These are phyloP conservation scores for Drosophila nikananu DNA, from an alignment of 1,140 invertebrate species.

Conservation along the genomic window DNA sequence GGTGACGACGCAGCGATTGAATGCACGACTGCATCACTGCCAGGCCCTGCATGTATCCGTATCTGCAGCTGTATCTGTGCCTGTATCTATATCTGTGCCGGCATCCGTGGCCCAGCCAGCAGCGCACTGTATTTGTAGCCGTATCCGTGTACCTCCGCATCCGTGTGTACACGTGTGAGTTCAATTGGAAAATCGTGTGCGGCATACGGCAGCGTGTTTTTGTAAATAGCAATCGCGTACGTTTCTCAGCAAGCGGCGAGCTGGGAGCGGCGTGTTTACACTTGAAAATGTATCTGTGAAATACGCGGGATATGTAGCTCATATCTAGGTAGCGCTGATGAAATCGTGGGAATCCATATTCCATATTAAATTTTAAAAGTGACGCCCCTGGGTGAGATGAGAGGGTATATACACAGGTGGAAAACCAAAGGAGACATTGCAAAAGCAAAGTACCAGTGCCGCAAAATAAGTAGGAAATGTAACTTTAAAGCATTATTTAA, in stretches of 20 bases:
- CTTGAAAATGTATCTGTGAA: slow-evolving; percentile 46
- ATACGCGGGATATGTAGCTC: slow-evolving; percentile 33
- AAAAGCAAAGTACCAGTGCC: not conserved
- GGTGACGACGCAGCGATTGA: slow-evolving; percentile 85
- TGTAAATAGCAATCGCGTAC: slow-evolving; percentile 57
- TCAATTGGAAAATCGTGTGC: slow-evolving; percentile 85
- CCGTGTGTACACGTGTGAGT: slow-evolving; percentile 77
- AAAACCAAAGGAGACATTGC: not conserved
- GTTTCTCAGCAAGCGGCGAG: slow-evolving; percentile 49
- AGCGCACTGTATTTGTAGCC: slow-evolving; percentile 12
- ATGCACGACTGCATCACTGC: slow-evolving; percentile 84
- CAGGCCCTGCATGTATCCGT: slow-evolving; percentile 41
- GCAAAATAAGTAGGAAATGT: too few species aligned
- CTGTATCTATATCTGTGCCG: slow-evolving; percentile 11
- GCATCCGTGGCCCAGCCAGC: slow-evolving; percentile 3
- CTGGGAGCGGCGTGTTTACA: slow-evolving; percentile 21
- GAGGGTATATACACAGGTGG: not conserved
- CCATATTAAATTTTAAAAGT: slow-evolving; percentile 43
- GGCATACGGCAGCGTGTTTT: slow-evolving; percentile 76
- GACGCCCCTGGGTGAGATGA: slow-evolving; percentile 12
- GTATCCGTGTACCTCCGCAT: slow-evolving; percentile 32
- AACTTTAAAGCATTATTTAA: not conserved
- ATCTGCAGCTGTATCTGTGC: slow-evolving; percentile 24
- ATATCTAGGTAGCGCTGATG: slow-evolving; percentile 41
- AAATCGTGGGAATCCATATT: slow-evolving; percentile 55